These are phyloP conservation scores for Adelognathus sp. DNA, from an alignment of 2,888 invertebrate genomes.

Conservation along the genomic window DNA sequence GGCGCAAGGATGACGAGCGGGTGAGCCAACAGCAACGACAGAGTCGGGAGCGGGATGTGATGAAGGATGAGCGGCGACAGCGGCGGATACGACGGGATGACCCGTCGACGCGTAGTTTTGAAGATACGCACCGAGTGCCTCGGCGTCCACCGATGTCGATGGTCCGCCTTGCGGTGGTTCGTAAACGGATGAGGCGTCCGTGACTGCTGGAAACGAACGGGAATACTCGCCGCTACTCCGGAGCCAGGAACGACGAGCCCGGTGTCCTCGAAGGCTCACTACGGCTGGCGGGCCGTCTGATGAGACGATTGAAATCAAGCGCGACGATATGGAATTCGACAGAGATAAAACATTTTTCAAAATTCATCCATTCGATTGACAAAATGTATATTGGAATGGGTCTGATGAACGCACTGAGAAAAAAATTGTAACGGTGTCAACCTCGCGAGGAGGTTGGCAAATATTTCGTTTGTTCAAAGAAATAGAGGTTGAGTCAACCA, in stretches of 20 bases:
- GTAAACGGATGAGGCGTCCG: no score
- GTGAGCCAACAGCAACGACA: slow-evolving; percentile 30
- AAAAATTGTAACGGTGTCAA: no score
- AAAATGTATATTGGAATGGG: no score
- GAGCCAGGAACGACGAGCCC: slow-evolving; percentile 63
- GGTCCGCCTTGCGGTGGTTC: slow-evolving; percentile 45
- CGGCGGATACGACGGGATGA: slow-evolving; percentile 16
- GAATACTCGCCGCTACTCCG: slow-evolving; percentile 63
- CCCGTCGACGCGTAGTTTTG: slow-evolving; percentile 60
- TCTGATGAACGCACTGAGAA: no score
- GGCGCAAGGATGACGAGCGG: background rate
- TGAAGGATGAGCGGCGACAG: background rate
- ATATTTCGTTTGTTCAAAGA: no score
- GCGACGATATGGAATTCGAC: background rate
- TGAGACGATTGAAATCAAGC: background rate
- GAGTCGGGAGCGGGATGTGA: slow-evolving; percentile 36
- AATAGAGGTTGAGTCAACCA: no score
- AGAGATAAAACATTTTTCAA: no score
- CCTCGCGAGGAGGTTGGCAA: no score
- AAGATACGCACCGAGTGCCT: slow-evolving; percentile 74
- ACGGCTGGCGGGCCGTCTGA: slow-evolving; percentile 30
- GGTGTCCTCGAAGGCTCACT: slow-evolving; percentile 50
- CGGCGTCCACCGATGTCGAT: slow-evolving; percentile 65
- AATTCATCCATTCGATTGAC: no score
- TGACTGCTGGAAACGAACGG: slow-evolving; percentile 61